A percentile compares a stretch with the other conserved stretches of the same genome.
These are phyloP conservation scores for Cephus cinctus DNA, from an alignment of 1,140 invertebrate genomes.

Conservation along the genomic window DNA sequence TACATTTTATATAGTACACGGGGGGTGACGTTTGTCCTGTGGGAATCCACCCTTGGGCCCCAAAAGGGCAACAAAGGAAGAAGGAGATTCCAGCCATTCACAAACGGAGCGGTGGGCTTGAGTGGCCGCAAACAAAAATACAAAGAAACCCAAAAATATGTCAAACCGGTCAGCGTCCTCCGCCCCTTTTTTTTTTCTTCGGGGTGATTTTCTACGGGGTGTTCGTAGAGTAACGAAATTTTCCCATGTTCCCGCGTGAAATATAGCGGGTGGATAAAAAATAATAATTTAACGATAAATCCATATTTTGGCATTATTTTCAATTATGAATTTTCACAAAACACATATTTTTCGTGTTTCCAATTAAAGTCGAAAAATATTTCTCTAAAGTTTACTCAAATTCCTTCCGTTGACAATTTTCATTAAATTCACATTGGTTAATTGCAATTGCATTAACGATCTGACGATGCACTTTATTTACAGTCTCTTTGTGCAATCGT, in stretches of 20 bases:
- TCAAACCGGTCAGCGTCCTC: constrained; percentile 32
- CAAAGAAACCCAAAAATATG: constrained; percentile 45
- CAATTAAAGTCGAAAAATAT: too few relatives aligned
- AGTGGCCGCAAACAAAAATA: constrained; percentile 48
- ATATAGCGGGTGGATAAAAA: too few relatives aligned
- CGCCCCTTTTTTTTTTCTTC: constrained; percentile 13
- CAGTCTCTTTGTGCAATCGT: too few relatives aligned
- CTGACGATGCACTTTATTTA: too few relatives aligned
- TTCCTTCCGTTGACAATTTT: too few relatives aligned
- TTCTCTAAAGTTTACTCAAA: too few relatives aligned
- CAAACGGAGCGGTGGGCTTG: constrained; percentile 34
- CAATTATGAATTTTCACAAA: background rate
- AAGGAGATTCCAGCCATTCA: constrained; percentile 15
- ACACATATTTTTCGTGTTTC: background rate
- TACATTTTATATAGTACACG: constrained; percentile 18
- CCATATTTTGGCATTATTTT: too few relatives aligned
- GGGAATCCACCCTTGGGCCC: constrained; percentile 20
- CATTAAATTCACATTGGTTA: too few relatives aligned
- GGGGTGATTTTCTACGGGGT: constrained; percentile 13
- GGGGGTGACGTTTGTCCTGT: constrained; percentile 18
- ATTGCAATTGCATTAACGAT: too few relatives aligned
- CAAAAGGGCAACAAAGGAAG: constrained; percentile 27
- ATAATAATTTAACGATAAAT: too few relatives aligned
- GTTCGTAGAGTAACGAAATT: constrained; percentile 14
- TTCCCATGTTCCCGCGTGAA: too few relatives aligned